Evolutionary conservation across 2,797 vertebrate species (phyloP).

Genomic region (Distichodus sexfasciatus): DNA sequence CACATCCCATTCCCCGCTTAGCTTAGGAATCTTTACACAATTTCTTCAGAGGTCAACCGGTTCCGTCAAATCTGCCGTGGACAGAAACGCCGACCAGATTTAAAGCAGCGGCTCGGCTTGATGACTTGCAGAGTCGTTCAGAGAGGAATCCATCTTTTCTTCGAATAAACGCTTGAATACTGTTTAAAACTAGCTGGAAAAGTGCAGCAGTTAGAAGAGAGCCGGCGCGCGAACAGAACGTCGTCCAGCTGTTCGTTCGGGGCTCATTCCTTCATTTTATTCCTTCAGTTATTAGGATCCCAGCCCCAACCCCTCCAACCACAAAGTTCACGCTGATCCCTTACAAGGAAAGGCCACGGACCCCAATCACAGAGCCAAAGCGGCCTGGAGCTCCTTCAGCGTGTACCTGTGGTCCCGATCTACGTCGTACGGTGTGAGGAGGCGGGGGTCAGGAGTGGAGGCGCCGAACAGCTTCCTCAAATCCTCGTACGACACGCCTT

Average conservation of each 20-base stretch:
- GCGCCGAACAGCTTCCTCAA: conserved; percentile 59
- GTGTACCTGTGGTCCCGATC: conserved; percentile 66
- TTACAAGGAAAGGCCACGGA: background rate
- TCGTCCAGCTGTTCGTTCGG: background rate
- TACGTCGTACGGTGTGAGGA: conserved; percentile 62
- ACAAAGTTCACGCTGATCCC: background rate
- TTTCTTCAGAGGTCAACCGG: background rate
- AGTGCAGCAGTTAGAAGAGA: conserved; percentile 58
- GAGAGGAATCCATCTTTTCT: conserved; percentile 57
- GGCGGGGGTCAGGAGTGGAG: conserved; percentile 46
- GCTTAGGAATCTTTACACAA: background rate
- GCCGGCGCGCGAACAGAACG: background rate
- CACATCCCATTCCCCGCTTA: background rate
- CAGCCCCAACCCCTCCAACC: background rate
- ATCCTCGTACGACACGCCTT: conserved; percentile 57
- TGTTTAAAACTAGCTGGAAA: conserved; percentile 64
- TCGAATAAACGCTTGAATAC: conserved; percentile 57
- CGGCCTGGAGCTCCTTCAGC: conserved; percentile 65
- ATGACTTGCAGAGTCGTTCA: conserved; percentile 49
- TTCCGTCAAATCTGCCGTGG: background rate
- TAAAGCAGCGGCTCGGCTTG: conserved; percentile 8
- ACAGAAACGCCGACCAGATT: background rate
- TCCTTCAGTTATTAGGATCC: background rate
- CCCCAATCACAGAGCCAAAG: conserved; percentile 62
- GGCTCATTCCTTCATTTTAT: conserved; percentile 47